A percentile compares a stretch with the other conserved stretches of the same genome.
Evolutionary conservation across 1,140 invertebrate species (phyloP).

Genomic region (Heliconius hermathena): DNA sequence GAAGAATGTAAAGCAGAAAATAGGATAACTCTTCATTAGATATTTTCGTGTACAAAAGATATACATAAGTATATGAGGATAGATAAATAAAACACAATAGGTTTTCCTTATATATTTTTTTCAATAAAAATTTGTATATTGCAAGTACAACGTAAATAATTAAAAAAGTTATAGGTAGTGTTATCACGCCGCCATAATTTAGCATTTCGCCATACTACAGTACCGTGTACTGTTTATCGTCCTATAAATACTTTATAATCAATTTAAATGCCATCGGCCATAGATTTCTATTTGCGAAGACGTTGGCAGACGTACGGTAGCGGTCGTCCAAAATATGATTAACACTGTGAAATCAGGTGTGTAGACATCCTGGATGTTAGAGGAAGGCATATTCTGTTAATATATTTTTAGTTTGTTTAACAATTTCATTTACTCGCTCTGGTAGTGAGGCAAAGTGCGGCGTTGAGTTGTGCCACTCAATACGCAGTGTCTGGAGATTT

Average conservation of each 20-base stretch:
- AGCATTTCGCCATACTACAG: neutral
- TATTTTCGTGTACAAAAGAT: no score
- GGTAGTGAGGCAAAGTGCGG: no score
- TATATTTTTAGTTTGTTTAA: neutral
- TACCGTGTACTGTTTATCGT: slow-evolving; percentile 11
- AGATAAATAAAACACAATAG: neutral
- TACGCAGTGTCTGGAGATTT: no score
- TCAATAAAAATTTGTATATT: neutral
- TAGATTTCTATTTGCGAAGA: slow-evolving; percentile 12
- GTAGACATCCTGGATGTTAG: neutral
- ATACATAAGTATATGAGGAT: neutral
- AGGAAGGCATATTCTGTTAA: neutral
- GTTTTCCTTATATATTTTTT: neutral
- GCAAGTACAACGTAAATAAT: neutral
- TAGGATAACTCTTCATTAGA: no score
- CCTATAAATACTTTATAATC: slow-evolving; percentile 10
- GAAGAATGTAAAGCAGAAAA: no score
- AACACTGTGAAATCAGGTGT: neutral
- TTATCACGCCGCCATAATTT: neutral
- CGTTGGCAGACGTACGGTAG: neutral
- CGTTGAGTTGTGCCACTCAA: no score
- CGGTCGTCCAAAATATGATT: slow-evolving; percentile 12
- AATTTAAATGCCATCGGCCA: slow-evolving; percentile 14
- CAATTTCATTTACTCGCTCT: no score
- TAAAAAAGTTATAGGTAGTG: neutral